These are phyloP conservation scores for Protosalanx chinensis DNA, from an alignment of 2,797 vertebrate genomes.

Conservation along the genomic window DNA sequence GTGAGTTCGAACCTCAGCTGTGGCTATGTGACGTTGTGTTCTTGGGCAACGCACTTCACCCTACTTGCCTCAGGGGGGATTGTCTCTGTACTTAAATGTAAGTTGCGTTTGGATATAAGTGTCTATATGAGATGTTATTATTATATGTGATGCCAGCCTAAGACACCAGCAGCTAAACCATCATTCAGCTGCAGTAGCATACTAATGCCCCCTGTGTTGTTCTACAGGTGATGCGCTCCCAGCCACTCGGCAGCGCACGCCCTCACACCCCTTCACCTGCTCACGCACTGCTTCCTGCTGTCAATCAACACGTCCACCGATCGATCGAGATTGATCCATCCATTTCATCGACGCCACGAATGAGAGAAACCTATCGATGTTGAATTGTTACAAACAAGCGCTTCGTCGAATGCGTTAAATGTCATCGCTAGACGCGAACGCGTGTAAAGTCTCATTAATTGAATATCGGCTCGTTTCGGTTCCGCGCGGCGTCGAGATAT, in stretches of 20 bases:
- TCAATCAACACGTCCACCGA: constrained; percentile 6
- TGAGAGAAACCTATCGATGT: constrained; percentile 32
- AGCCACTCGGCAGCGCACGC: neutral
- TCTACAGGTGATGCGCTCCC: constrained; percentile 54
- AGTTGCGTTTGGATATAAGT: no score
- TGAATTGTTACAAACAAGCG: neutral
- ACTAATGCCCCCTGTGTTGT: constrained; percentile 53
- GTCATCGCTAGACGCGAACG: neutral
- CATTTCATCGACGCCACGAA: constrained; percentile 28
- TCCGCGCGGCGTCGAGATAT: neutral
- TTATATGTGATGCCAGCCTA: neutral
- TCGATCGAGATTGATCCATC: neutral
- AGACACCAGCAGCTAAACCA: constrained; percentile 47
- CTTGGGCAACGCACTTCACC: no score
- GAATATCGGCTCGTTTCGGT: no score
- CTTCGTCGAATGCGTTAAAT: constrained; percentile 38
- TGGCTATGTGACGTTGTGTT: no score
- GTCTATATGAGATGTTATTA: no score
- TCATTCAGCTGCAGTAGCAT: constrained; percentile 59
- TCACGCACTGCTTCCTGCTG: constrained; percentile 39
- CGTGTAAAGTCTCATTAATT: no score
- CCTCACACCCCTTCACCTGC: constrained; percentile 46
- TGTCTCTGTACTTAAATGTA: no score
- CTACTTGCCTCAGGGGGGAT: no score
- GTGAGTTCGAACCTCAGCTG: no score